These are phyloP conservation scores for Papilio helenus DNA, from an alignment of 1,140 invertebrate species.

Conservation along the genomic window DNA sequence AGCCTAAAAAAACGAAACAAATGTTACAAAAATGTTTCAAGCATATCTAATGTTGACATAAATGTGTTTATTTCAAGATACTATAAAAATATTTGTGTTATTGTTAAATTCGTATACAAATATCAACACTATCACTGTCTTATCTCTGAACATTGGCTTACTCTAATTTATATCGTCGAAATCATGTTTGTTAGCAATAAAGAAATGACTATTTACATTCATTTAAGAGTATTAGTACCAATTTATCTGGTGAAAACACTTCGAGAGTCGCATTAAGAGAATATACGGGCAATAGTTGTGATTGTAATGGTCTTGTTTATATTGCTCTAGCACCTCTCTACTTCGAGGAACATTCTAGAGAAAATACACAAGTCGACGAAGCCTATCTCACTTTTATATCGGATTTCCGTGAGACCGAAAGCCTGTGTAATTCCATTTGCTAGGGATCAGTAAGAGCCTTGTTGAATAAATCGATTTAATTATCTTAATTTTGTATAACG, in stretches of 20 bases:
- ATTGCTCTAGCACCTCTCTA: slow-evolving; percentile 52
- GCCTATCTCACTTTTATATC: slow-evolving; percentile 48
- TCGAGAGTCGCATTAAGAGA: slow-evolving; percentile 57
- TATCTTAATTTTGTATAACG: slow-evolving; percentile 48
- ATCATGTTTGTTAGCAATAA: slow-evolving; percentile 41
- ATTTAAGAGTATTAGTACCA: slow-evolving; percentile 44
- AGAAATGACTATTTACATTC: slow-evolving; percentile 47
- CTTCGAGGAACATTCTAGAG: slow-evolving; percentile 44
- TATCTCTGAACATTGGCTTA: slow-evolving; percentile 21
- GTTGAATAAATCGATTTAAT: slow-evolving; percentile 64
- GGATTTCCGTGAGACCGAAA: slow-evolving; percentile 55
- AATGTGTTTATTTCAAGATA: neutral
- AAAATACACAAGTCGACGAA: slow-evolving; percentile 41
- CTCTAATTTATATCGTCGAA: slow-evolving; percentile 34
- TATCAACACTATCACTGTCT: neutral
- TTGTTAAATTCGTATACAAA: slow-evolving; percentile 7
- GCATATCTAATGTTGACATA: neutral
- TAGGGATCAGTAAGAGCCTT: slow-evolving; percentile 63
- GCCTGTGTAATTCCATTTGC: slow-evolving; percentile 62
- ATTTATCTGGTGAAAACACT: slow-evolving; percentile 53
- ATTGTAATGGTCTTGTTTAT: slow-evolving; percentile 70
- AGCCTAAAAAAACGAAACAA: neutral
- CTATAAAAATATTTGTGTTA: neutral
- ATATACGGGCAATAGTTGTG: slow-evolving; percentile 67
- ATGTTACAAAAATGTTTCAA: neutral